phyloP scores from a whole-genome alignment of 1,140 invertebrate genomes.

The Leptopilina clavipes region DNA sequence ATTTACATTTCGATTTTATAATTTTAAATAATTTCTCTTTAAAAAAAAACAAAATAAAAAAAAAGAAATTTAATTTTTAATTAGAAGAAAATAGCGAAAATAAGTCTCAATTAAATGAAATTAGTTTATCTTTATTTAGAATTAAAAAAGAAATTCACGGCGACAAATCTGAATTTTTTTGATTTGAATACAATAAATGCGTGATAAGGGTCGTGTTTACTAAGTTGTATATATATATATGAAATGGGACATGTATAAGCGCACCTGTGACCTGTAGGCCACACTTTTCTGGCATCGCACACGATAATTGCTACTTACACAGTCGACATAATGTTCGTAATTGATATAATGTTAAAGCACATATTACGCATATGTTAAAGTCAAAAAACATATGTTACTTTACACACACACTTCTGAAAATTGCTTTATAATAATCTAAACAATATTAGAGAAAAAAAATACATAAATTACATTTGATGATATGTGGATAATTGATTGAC shows the following conservation, averaged over 20 bases:
- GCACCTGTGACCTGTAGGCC: conserved; percentile 46
- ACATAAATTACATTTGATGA: neutral
- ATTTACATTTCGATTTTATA: too few relatives aligned
- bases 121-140: too few relatives aligned
- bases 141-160: too few relatives aligned
- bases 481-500: too few relatives aligned
- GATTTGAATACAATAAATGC: neutral
- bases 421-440: conserved; percentile 36
- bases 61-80: too few relatives aligned
- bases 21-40: too few relatives aligned
- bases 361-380: conserved; percentile 49
- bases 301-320: conserved; percentile 51
- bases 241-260: conserved; percentile 32
- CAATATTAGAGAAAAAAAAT: conserved; percentile 9
- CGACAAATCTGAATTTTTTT: neutral
- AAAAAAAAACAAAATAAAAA: too few relatives aligned
- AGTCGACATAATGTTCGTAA: conserved; percentile 48
- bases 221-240: neutral
- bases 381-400: conserved; percentile 37
- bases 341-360: conserved; percentile 42
- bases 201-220: conserved; percentile 6
- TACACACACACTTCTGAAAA: conserved; percentile 11
- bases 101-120: too few relatives aligned
- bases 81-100: too few relatives aligned
- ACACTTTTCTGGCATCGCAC: conserved; percentile 47